Percentiles rank a stretch among this genome's conserved stretches.
These are phyloP conservation scores for Heliconius congener DNA, from an alignment of 1,140 invertebrate genomes.

Conservation along the genomic window DNA sequence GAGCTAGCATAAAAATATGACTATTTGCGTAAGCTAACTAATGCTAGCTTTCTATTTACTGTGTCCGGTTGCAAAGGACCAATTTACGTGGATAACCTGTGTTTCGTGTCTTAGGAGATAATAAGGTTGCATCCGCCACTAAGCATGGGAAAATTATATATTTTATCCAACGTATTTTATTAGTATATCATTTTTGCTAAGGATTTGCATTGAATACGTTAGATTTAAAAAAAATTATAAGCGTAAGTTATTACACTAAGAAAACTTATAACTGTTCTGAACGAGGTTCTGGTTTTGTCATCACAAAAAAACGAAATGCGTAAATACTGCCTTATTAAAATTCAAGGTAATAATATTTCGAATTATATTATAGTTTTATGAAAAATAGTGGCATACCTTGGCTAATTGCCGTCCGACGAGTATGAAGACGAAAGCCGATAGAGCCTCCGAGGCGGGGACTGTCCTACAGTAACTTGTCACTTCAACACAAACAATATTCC, in stretches of 20 bases:
- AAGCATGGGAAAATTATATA: slow-evolving; percentile 12
- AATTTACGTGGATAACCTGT: slow-evolving; percentile 28
- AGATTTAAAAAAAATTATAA: not conserved
- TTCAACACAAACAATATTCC: slow-evolving; percentile 50
- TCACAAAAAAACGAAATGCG: not conserved
- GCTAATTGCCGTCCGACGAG: slow-evolving; percentile 57
- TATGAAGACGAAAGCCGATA: slow-evolving; percentile 58
- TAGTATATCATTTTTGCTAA: not conserved
- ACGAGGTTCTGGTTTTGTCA: not conserved
- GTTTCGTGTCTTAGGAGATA: slow-evolving; percentile 30
- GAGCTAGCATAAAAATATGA: not conserved
- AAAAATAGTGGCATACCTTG: slow-evolving; percentile 60
- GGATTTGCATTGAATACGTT: not conserved
- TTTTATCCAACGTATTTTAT: not conserved
- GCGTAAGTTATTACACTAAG: not conserved
- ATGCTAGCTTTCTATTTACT: slow-evolving; percentile 25
- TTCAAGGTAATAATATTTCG: not conserved
- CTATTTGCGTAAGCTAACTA: slow-evolving; percentile 21
- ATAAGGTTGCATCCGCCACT: slow-evolving; percentile 22
- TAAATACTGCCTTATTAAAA: not conserved
- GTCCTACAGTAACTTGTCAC: slow-evolving; percentile 76
- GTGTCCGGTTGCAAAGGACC: slow-evolving; percentile 33
- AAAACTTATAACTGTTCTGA: not conserved
- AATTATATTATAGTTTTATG: slow-evolving; percentile 18
- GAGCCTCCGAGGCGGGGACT: slow-evolving; percentile 76